Conservation (phyloP, 2,888 invertebrate genomes). For the Amiota mariae region DNA sequence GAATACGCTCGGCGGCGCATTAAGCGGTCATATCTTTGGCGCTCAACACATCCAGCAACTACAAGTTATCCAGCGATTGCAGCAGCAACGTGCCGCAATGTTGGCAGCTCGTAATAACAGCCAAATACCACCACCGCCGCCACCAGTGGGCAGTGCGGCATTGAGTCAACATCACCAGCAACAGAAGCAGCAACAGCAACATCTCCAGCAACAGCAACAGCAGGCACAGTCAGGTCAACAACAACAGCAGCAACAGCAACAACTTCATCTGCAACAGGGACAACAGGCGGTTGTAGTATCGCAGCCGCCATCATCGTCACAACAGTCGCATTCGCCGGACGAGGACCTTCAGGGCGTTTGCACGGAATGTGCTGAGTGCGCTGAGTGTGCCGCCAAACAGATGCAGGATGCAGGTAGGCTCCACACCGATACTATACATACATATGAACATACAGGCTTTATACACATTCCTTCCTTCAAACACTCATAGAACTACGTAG, state of each 20-base stretch:
- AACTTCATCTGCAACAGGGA: conserved; percentile 32
- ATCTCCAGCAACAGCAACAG: conserved; percentile 39
- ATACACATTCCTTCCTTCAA: background rate
- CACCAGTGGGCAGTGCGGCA: conserved; percentile 50
- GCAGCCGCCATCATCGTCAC: conserved; percentile 30
- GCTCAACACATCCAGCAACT: conserved; percentile 79
- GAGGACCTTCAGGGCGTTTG: conserved; percentile 71
- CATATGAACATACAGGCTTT: no score
- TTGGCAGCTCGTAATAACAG: conserved; percentile 74
- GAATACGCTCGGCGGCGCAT: conserved; percentile 77
- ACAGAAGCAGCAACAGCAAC: conserved; percentile 47
- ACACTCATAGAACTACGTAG: background rate
- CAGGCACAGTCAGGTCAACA: conserved; percentile 40
- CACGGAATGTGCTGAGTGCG: conserved; percentile 74
- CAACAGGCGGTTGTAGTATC: conserved; percentile 45
- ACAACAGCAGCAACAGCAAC: conserved; percentile 37
- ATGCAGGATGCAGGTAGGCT: conserved; percentile 71
- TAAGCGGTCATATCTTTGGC: conserved; percentile 79
- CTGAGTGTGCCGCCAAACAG: conserved; percentile 73
- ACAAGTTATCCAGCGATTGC: conserved; percentile 79
- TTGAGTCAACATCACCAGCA: conserved; percentile 49
- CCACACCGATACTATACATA: no score
- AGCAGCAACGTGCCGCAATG: conserved; percentile 76
- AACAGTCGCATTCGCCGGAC: conserved; percentile 52
- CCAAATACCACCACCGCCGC: conserved; percentile 56